Base-by-base conservation (phyloP, 2,113 vertebrate species). In the Mixornis gularis region DNA sequence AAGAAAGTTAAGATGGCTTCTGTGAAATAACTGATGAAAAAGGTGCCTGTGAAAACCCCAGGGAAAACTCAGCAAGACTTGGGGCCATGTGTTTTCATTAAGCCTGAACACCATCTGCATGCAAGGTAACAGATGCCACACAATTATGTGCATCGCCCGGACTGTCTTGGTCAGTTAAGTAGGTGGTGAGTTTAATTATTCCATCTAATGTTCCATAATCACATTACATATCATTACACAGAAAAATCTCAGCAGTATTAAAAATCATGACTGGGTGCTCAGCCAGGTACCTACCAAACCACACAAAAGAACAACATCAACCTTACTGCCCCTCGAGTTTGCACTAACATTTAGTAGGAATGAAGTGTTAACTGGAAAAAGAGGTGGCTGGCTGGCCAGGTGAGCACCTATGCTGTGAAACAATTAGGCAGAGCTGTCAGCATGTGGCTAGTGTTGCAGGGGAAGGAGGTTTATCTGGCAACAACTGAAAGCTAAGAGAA, bases 161-260 rank as follows among this genome's bases (percentile, higher is more conserved):
- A 38, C 85, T 92, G 80, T 72, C 65, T 72, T 81, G 93, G 88
- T 68, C 80, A 76, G 77, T 73, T 87, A 94, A 94, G 66, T 72
- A 91, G 85, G 63, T 91, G 79, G 58, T 14, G 55, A 79, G 90
- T 79, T 96, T 82, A 94, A 95, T 94, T 87, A 89, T 56, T 84
- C 63, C 70, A 69, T 32, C 59, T 95, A 79, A 95, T 49, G 66
- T 53, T 76, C 66, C 58, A 87, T 64, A 89, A 89, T 78, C 16
- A 4, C 40, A 34, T 53, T 94, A 94, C 34, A 17, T 64, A 86
- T 58, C 49, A 82, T 85, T 73, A 92, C 27, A 59, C 0, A 70
- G 51, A 59, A 91, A 93, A 86, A 78, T 63, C 52, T 63, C 88
- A 74, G 64, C 44, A 78, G 27, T 40, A 64, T 70, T 83, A 68